Evolutionary conservation across 2,113 vertebrate genomes (phyloP).

Genomic region (Aramus guarauna): DNA sequence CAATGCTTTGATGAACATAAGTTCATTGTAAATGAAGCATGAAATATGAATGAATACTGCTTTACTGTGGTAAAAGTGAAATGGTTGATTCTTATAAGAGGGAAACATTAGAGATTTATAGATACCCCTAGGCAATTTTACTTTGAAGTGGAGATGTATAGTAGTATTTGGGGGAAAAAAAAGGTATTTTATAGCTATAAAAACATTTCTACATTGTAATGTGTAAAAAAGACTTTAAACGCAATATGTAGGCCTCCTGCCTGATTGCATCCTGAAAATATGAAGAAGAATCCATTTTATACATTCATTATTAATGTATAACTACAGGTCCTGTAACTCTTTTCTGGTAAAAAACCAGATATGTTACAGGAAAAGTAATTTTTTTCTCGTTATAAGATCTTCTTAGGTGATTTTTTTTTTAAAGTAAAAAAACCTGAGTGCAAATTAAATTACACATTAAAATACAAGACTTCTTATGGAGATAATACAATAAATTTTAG

Average conservation of each 20-base stretch:
- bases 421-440: background rate
- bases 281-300: background rate
- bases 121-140: background rate
- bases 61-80: slow-evolving; percentile 9
- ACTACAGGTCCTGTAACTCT: background rate
- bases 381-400: background rate
- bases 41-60: slow-evolving; percentile 9
- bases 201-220: background rate
- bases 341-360: background rate
- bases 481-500: background rate
- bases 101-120: background rate
- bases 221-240: background rate
- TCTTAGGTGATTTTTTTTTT: background rate
- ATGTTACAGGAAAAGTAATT: background rate
- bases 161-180: background rate
- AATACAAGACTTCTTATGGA: background rate
- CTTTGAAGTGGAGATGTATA: background rate
- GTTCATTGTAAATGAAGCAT: slow-evolving; percentile 18
- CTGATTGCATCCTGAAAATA: background rate
- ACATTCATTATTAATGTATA: background rate
- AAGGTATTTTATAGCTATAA: background rate
- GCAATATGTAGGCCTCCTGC: background rate
- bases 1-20: slow-evolving; percentile 43
- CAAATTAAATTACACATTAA: background rate
- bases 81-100: background rate